Conservation (phyloP, 2,797 vertebrate species). For the Sebastes trivittatus region DNA sequence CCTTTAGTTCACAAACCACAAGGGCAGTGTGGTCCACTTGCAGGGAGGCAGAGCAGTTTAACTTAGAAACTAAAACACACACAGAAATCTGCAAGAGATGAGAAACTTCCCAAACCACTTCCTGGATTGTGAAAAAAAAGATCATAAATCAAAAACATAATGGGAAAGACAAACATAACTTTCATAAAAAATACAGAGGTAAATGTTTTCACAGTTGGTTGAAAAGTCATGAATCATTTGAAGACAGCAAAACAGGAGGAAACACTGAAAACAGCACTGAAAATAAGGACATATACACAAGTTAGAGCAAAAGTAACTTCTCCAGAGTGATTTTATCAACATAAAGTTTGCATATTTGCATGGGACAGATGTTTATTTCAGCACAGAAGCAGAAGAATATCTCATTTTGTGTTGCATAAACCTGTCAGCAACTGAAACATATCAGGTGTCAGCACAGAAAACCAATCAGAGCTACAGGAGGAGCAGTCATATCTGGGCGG, state of each 20-base stretch:
- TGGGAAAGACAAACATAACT: constrained; percentile 12
- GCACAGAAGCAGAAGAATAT: background rate
- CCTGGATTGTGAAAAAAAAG: background rate
- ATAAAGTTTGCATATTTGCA: background rate
- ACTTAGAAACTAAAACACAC: background rate
- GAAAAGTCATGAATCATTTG: constrained; percentile 1
- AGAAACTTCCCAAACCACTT: constrained; percentile 1
- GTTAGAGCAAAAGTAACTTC: background rate
- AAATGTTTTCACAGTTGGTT: background rate
- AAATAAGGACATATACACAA: background rate
- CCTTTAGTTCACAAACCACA: constrained; percentile 31
- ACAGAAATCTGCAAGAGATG: background rate
- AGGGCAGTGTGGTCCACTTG: constrained; percentile 16
- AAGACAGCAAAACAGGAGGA: background rate
- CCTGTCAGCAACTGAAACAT: background rate
- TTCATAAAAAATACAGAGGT: background rate
- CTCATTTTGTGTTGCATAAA: background rate
- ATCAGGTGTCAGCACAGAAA: background rate
- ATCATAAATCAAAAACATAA: background rate
- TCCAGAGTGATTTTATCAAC: background rate
- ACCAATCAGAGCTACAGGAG: background rate
- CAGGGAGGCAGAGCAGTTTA: constrained; percentile 18
- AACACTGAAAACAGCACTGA: background rate
- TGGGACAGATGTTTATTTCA: background rate
- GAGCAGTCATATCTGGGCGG: background rate